Conservation (phyloP, 1,140 invertebrate genomes). For the Lethrus apterus region DNA sequence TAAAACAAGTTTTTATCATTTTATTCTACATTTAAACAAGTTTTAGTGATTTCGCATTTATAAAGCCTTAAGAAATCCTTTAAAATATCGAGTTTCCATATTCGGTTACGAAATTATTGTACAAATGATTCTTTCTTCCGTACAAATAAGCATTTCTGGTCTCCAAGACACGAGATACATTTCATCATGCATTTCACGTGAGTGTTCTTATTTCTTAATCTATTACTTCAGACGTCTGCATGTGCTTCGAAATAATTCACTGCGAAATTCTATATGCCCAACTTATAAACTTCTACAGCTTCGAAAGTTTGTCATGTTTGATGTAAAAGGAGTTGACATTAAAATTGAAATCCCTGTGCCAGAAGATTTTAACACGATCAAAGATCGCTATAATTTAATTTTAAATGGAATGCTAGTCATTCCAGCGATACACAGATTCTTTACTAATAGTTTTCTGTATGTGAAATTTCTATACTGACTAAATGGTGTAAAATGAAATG, state of each 20-base stretch:
- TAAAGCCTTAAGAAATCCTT: too few species aligned
- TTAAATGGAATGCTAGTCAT: slow-evolving; percentile 27
- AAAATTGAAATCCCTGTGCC: slow-evolving; percentile 38
- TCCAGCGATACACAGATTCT: slow-evolving; percentile 10
- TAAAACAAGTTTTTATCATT: too few species aligned
- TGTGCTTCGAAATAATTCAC: slow-evolving; percentile 36
- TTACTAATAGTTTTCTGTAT: slow-evolving; percentile 13
- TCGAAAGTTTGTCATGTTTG: slow-evolving; percentile 36
- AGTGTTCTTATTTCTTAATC: slow-evolving; percentile 37
- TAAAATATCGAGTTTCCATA: too few species aligned
- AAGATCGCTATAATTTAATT: slow-evolving; percentile 39
- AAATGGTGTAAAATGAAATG: too few species aligned
- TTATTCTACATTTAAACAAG: too few species aligned
- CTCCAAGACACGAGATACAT: slow-evolving; percentile 7
- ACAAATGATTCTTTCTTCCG: too few species aligned
- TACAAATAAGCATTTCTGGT: too few species aligned
- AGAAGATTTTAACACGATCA: slow-evolving; percentile 39
- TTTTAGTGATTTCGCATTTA: too few species aligned
- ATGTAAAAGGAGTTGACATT: slow-evolving; percentile 41
- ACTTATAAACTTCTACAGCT: slow-evolving; percentile 36
- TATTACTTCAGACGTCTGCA: slow-evolving; percentile 35
- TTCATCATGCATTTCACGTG: slow-evolving; percentile 23
- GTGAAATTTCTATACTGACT: too few species aligned
- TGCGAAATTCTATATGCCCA: slow-evolving; percentile 39
- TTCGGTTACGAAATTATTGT: too few species aligned